Conservation (phyloP, 2,113 vertebrate genomes). For the Peucedramus taeniatus region DNA sequence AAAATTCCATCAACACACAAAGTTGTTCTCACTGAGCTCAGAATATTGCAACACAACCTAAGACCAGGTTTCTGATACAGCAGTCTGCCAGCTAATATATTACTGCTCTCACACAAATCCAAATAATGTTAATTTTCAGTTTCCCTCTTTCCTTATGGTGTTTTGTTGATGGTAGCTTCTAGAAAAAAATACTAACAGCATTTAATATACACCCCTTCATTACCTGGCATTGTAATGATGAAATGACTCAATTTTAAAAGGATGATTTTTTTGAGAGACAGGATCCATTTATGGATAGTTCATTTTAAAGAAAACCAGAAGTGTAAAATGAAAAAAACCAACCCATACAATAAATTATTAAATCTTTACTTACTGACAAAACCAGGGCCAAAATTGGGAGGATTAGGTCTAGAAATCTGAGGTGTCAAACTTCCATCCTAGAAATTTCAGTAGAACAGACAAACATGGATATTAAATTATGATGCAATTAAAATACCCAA, state of each 20-base stretch:
- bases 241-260: neutral
- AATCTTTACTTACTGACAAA: constrained; percentile 90
- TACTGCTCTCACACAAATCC: neutral
- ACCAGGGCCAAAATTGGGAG: constrained; percentile 88
- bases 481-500: neutral
- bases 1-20: neutral
- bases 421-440: constrained; percentile 88
- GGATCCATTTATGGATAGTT: neutral
- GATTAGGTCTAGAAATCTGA: constrained; percentile 87
- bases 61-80: neutral
- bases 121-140: neutral
- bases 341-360: neutral
- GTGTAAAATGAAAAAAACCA: neutral
- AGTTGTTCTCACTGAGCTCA: neutral
- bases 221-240: neutral
- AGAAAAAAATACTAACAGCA: neutral
- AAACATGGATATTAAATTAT: constrained; percentile 50
- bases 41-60: neutral
- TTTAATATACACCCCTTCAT: neutral
- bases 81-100: neutral
- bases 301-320: neutral
- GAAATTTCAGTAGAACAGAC: constrained; percentile 63
- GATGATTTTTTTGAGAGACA: neutral
- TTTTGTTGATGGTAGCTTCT: neutral
- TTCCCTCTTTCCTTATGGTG: neutral